A percentile compares a stretch with the other conserved stretches of the same genome.
These are phyloP conservation scores for Vulpes vulpes DNA, from an alignment of 2,113 vertebrate species.

Conservation along the genomic window DNA sequence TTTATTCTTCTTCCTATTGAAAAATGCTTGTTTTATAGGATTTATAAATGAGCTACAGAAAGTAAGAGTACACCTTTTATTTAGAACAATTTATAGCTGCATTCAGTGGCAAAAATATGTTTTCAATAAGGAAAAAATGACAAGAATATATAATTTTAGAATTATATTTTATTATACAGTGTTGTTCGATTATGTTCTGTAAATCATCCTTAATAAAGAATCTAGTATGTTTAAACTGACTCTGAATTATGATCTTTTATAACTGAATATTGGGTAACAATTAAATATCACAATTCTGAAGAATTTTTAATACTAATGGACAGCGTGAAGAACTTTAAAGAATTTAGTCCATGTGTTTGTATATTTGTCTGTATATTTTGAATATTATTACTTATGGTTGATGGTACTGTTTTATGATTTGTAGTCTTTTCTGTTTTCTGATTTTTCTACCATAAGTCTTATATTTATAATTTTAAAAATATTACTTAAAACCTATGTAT, in stretches of 20 bases:
- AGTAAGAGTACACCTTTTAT: neutral
- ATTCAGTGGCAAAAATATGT: neutral
- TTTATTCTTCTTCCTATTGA: conserved; percentile 28
- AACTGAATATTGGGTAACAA: neutral
- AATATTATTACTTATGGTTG: neutral
- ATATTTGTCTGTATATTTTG: neutral
- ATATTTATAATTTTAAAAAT: neutral
- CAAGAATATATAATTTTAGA: neutral
- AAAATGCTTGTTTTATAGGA: neutral
- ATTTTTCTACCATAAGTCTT: neutral
- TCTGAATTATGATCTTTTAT: neutral
- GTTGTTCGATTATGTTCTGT: neutral
- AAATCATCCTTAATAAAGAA: neutral
- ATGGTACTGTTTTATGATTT: neutral
- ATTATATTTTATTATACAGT: neutral
- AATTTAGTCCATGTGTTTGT: neutral
- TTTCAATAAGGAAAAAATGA: neutral
- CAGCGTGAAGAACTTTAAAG: neutral
- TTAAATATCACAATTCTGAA: neutral
- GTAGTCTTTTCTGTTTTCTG: neutral
- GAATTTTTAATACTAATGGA: neutral
- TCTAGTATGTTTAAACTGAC: neutral
- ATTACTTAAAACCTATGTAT: neutral
- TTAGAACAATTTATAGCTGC: neutral
- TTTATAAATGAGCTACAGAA: neutral